Conservation (phyloP, 1,140 invertebrate species). For the Bombus cullumanus region DNA sequence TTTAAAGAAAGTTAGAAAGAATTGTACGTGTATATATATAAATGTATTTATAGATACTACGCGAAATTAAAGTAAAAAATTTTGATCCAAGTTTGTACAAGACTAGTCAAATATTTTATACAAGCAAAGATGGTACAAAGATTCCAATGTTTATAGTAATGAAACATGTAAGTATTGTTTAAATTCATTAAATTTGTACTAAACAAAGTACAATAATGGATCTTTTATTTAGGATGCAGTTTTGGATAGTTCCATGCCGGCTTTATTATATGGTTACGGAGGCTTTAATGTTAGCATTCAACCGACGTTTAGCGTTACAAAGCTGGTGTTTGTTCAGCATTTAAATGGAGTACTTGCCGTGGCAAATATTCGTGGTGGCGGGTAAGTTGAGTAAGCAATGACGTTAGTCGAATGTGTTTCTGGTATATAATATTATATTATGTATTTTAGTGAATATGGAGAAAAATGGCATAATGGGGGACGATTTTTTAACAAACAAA, state of each 20-base stretch:
- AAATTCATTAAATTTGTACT: background rate
- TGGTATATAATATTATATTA: background rate
- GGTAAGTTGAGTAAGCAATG: conserved; percentile 83
- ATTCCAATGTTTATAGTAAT: conserved; percentile 99
- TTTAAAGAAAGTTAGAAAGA: conserved; percentile 13
- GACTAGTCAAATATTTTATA: conserved; percentile 96
- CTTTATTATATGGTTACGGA: conserved; percentile 97
- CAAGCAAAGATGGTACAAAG: conserved; percentile 96
- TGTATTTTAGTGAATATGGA: conserved; percentile 93
- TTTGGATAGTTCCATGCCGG: conserved; percentile 89
- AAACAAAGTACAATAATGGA: background rate
- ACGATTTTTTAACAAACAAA: conserved; percentile 96
- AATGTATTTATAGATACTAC: conserved; percentile 86
- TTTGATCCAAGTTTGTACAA: conserved; percentile 92
- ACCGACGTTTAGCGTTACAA: conserved; percentile 92
- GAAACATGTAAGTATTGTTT: conserved; percentile 86
- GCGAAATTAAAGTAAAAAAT: conserved; percentile 92
- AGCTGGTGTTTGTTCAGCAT: conserved; percentile 95
- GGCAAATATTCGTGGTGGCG: conserved; percentile 97
- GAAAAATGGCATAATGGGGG: conserved; percentile 98
- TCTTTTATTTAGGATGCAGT: conserved; percentile 82
- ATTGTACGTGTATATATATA: background rate
- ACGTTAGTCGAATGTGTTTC: background rate
- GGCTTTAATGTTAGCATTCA: conserved; percentile 97
- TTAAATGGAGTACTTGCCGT: conserved; percentile 94